Evolutionary conservation across 2,113 vertebrate genomes (phyloP), one percentile per base, ranked within the genome.

Genomic region (Elanus axillaris): DNA sequence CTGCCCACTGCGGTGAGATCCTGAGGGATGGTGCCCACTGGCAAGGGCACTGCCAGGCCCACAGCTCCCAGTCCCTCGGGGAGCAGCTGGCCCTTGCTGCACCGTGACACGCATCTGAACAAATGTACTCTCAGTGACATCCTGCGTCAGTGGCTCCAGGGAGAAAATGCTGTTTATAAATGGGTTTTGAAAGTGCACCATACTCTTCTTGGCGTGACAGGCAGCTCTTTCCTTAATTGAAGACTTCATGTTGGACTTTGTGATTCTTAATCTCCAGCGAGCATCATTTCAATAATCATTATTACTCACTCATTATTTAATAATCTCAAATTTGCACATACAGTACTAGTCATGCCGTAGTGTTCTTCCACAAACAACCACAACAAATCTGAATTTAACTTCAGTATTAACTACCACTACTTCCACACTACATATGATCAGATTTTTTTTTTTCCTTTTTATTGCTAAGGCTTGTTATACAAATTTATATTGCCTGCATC

Each of bases 401-500:
- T 74, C 52, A 66, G 10, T 83, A 87, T 92, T 93, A 95, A 32
- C 59, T 64, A 74, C 22, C 9, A n/a, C 34, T 86, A 38, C 4
- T 58, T 90, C 59, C 26, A 93, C 17, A 38, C 7, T 67, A 52
- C 38, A n/a, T n/a, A 88, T 47, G 34, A 95, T 43, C 38, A 69
- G 15, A 6, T 16, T 22, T 19, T 40, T 82, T 48, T 56, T 75
- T 64, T 43, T 43, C 2, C 68, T 66, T 76, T 74, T 52, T n/a
- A 81, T 64, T 76, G 38, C 50, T 86, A 82, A 74, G 26, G 7
- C 66, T 88, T 94, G 32, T 95, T 97, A 90, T 90, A 95, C 69
- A 94, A 86, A 93, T 97, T 86, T 88, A 82, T 96, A 89, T 90
- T 90, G 76, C 75, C 80, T 93, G 59, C 73, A 93, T 93, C 81